These are phyloP conservation scores for Ophion ellenae DNA, from an alignment of 2,888 invertebrate genomes.

Conservation along the genomic window DNA sequence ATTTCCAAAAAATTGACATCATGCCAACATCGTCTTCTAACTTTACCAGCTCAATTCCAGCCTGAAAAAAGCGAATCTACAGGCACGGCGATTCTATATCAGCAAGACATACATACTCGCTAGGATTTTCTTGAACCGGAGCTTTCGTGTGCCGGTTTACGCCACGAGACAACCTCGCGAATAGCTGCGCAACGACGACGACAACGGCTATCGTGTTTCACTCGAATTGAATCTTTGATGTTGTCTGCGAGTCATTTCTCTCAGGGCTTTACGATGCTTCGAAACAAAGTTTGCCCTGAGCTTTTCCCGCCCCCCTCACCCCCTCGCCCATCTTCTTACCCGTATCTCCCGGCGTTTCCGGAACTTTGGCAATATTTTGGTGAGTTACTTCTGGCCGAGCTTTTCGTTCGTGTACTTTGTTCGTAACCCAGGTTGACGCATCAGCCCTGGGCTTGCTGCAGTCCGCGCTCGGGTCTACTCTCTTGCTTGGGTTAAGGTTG, in stretches of 20 bases:
- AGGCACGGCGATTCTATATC: background rate
- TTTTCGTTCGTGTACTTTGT: constrained; percentile 1
- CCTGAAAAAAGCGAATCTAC: background rate
- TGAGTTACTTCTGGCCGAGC: background rate
- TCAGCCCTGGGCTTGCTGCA: background rate
- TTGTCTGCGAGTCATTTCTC: constrained; percentile 60
- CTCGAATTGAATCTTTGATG: constrained; percentile 63
- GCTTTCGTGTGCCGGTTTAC: constrained; percentile 31
- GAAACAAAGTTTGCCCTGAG: constrained; percentile 1
- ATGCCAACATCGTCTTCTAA: too few species aligned
- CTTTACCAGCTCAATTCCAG: too few species aligned
- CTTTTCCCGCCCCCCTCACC: background rate
- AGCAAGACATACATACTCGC: background rate
- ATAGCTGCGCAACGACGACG: constrained; percentile 21
- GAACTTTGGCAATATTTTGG: constrained; percentile 1
- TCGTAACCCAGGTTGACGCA: constrained; percentile 14
- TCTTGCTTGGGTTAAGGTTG: background rate
- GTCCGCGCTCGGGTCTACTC: background rate
- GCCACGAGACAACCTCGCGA: constrained; percentile 35
- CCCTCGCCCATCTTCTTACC: background rate
- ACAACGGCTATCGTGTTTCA: constrained; percentile 51
- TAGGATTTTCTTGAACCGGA: constrained; percentile 13
- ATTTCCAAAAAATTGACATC: too few species aligned
- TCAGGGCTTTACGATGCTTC: constrained; percentile 4
- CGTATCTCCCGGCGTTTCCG: constrained; percentile 1